These are phyloP conservation scores for Hyposmocoma kahamanoa DNA, from an alignment of 1,140 invertebrate species.

Conservation along the genomic window DNA sequence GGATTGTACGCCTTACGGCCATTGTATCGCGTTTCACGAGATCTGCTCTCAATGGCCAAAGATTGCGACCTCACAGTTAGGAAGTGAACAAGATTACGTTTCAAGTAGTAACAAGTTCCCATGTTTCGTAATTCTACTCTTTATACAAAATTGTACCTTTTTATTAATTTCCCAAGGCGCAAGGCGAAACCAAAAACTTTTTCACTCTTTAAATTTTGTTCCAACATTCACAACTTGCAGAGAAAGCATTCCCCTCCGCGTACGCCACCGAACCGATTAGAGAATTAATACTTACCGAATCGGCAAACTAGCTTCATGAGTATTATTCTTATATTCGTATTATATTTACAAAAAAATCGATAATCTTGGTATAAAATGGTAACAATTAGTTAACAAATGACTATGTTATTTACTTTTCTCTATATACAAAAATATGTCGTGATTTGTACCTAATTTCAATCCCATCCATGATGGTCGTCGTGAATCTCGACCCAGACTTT, in stretches of 20 bases:
- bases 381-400: slow-evolving; percentile 59
- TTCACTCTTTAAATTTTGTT: slow-evolving; percentile 25
- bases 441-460: slow-evolving; percentile 62
- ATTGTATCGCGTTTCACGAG: too few relatives aligned
- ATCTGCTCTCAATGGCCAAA: too few relatives aligned
- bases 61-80: too few relatives aligned
- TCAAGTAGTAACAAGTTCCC: too few relatives aligned
- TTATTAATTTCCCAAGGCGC: slow-evolving; percentile 39
- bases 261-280: slow-evolving; percentile 22
- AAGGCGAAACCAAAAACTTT: slow-evolving; percentile 41
- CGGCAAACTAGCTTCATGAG: slow-evolving; percentile 9
- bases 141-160: too few relatives aligned
- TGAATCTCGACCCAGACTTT: slow-evolving; percentile 82
- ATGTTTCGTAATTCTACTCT: too few relatives aligned
- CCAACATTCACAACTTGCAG: slow-evolving; percentile 20
- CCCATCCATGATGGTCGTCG: slow-evolving; percentile 76
- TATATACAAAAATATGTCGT: slow-evolving; percentile 45
- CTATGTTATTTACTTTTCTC: slow-evolving; percentile 43
- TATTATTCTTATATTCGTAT: slow-evolving; percentile 18
- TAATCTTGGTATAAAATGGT: slow-evolving; percentile 36
- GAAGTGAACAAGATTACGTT: too few relatives aligned
- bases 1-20: too few relatives aligned
- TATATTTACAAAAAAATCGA: slow-evolving; percentile 40
- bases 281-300: slow-evolving; percentile 26
- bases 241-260: slow-evolving; percentile 38